These are phyloP conservation scores for Aulostomus chinensis DNA, from an alignment of 2,797 vertebrate species.

Conservation along the genomic window DNA sequence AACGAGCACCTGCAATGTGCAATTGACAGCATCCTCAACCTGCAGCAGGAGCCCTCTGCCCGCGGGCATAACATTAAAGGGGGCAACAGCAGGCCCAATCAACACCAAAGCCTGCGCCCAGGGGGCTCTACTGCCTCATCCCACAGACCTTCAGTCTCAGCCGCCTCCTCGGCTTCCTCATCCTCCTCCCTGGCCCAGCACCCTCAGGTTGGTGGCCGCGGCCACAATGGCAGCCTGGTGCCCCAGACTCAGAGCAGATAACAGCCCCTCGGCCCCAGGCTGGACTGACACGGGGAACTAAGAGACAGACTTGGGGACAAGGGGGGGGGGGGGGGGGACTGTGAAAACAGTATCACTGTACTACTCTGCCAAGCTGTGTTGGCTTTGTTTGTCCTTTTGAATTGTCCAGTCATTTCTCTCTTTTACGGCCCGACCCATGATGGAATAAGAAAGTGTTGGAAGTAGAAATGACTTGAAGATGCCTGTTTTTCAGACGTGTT, in stretches of 20 bases:
- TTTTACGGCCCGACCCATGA: slow-evolving; percentile 53
- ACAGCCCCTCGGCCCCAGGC: slow-evolving; percentile 75
- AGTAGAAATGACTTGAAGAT: slow-evolving; percentile 27
- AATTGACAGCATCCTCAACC: slow-evolving; percentile 96
- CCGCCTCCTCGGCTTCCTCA: slow-evolving; percentile 70
- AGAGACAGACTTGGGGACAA: slow-evolving; percentile 35
- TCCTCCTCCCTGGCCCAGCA: slow-evolving; percentile 81
- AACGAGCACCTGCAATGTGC: slow-evolving; percentile 95
- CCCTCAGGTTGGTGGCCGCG: slow-evolving; percentile 83
- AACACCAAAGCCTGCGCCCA: slow-evolving; percentile 78
- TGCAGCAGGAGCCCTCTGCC: slow-evolving; percentile 85
- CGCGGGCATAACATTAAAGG: slow-evolving; percentile 68
- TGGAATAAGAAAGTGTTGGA: slow-evolving; percentile 14
- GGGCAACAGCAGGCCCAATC: slow-evolving; percentile 66
- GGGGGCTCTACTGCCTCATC: slow-evolving; percentile 67
- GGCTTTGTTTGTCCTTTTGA: slow-evolving; percentile 78
- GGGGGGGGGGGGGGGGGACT: slow-evolving; percentile 51
- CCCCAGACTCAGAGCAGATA: slow-evolving; percentile 96
- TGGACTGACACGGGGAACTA: slow-evolving; percentile 44
- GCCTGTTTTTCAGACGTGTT: slow-evolving; percentile 18
- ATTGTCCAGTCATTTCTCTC: slow-evolving; percentile 73
- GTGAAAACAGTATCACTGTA: slow-evolving; percentile 71
- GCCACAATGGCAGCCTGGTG: slow-evolving; percentile 91
- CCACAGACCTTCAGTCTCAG: slow-evolving; percentile 73
- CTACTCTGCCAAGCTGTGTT: slow-evolving; percentile 74